Evolutionary conservation across 2,113 vertebrate genomes (phyloP), one percentile per base, ranked within the genome.

Genomic region (Martes martes): DNA sequence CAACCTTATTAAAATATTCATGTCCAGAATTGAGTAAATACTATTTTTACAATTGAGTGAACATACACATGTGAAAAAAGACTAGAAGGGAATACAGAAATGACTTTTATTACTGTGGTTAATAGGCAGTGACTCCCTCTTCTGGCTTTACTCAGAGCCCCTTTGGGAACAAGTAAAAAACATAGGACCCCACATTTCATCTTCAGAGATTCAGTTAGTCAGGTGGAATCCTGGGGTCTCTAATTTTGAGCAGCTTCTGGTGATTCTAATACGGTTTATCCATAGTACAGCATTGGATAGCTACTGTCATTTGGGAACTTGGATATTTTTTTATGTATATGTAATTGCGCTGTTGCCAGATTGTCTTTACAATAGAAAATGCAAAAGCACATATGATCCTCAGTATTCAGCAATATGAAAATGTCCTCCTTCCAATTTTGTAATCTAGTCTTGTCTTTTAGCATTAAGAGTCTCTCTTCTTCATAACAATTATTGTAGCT

Each of bases 351-450:
- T 63, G 11, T 80, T 93, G 93, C 87, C 97, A 98, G 95, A 96
- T 98, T 96, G 86, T 65, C 95, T 96, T 89, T 96, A 95, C 65
- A 85, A 92, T 93, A 97, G 69, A 87, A 94, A 95, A 97, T 87
- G 81, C 76, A 89, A 89, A 96, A 89, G 69, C 63, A 79, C 4
- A 0, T 61, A 52, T 59, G n/a, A 78, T 55, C 88, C 52, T 92
- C 94, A 95, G 78, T 88, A 81, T 97, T 95, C 57, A 79, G 85
- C 92, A 87, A 26, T 94, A 55, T 94, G 65, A 92, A 96, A 96
- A 91, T 89, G 92, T 74, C 90, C 4, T 87, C 52, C 33, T 95
- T 97, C 88, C 91, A 94, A 36, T 89, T 95, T 84, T 92, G 33
- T 94, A 95, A 92, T 91, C 84, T 90, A 63, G 52, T 97, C 84